phyloP scores from a whole-genome alignment of 2,113 vertebrate species.

The Callopanchax toddi region DNA sequence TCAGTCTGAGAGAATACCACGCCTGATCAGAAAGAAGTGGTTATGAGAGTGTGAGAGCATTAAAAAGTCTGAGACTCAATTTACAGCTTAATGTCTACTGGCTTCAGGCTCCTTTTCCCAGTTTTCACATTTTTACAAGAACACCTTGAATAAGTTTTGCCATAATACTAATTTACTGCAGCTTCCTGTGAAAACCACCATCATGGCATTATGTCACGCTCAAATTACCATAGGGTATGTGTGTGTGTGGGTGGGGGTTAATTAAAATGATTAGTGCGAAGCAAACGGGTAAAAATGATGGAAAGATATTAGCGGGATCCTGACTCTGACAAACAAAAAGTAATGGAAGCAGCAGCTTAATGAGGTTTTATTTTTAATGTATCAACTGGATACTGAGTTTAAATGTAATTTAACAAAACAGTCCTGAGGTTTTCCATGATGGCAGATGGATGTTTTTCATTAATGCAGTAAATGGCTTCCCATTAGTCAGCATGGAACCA shows the following conservation, averaged over 20 bases:
- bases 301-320: slow-evolving; percentile 25
- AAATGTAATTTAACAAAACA: slow-evolving; percentile 26
- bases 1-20: background rate
- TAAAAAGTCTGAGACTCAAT: background rate
- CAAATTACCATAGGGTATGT: slow-evolving; percentile 1
- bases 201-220: background rate
- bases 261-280: slow-evolving; percentile 22
- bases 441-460: slow-evolving; percentile 54
- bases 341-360: slow-evolving; percentile 46
- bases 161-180: background rate
- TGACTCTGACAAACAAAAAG: slow-evolving; percentile 30
- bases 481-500: slow-evolving; percentile 31
- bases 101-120: background rate
- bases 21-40: background rate
- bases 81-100: background rate
- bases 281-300: slow-evolving; percentile 2
- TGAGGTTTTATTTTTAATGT: slow-evolving; percentile 40
- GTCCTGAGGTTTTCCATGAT: slow-evolving; percentile 25
- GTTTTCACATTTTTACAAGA: background rate
- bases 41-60: background rate
- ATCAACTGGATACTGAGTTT: slow-evolving; percentile 40
- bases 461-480: slow-evolving; percentile 46
- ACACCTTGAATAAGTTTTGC: background rate
- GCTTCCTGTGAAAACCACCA: background rate
- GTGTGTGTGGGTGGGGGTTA: too few species aligned